phyloP scores from a whole-genome alignment of 2,113 vertebrate species.

The Columba livia region DNA sequence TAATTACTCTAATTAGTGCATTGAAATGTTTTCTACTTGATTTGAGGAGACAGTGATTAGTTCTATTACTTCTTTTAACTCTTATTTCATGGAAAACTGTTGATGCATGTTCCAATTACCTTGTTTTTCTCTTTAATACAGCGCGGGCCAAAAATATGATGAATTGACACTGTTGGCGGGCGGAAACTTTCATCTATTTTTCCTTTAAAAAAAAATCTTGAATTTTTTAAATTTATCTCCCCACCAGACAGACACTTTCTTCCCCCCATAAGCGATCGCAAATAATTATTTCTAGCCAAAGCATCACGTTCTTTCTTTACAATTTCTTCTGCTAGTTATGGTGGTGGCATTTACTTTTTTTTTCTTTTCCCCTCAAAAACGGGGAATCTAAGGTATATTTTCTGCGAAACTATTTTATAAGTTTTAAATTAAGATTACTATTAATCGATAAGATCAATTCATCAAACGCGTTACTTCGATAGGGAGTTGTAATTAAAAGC shows the following conservation, averaged over 20 bases:
- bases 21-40: slow-evolving; percentile 87
- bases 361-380: background rate
- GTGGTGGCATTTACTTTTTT: background rate
- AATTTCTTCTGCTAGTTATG: background rate
- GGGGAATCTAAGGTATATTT: background rate
- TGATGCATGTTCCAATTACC: slow-evolving; percentile 76
- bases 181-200: slow-evolving; percentile 45
- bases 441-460: slow-evolving; percentile 77
- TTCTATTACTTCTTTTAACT: slow-evolving; percentile 84
- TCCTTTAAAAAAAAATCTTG: slow-evolving; percentile 43
- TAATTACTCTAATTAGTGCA: slow-evolving; percentile 89
- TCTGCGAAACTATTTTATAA: slow-evolving; percentile 50
- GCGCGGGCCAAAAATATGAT: slow-evolving; percentile 58
- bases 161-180: slow-evolving; percentile 18
- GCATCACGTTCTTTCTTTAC: background rate
- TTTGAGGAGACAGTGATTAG: slow-evolving; percentile 84
- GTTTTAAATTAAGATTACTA: slow-evolving; percentile 72
- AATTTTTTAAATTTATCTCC: background rate
- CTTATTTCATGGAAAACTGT: slow-evolving; percentile 80
- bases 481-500: slow-evolving; percentile 79
- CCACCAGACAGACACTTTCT: background rate
- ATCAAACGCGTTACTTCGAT: slow-evolving; percentile 72
- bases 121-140: slow-evolving; percentile 73
- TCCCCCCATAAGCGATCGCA: background rate
- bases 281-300: slow-evolving; percentile 4